Base-by-base conservation (phyloP, 2,888 invertebrate genomes). In the Oscheius sp. region DNA sequence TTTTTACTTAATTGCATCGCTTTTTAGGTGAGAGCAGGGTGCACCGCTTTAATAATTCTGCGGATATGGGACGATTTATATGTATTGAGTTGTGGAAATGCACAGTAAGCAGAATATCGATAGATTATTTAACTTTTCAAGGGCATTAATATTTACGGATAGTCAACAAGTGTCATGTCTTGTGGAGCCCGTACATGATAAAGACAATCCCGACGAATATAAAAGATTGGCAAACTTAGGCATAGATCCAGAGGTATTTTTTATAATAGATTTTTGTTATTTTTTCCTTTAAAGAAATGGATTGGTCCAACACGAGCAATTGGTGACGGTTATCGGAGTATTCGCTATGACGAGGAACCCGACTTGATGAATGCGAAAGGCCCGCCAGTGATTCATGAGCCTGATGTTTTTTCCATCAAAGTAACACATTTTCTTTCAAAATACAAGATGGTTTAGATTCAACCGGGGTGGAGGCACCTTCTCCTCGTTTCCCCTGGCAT, bases 11-110 rank as follows among this genome's bases (percentile, higher is more conserved):
- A 27, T 55, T 27, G n/a, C 21, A n/a, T 18, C 13, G 21, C 94
- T 85, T 91, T 92, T 70, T 93, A 94, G 85, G 90, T 95, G 0
- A 93, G 93, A 0, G 93, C 94, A 0, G 95, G 95, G 0, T 93
- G 94, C 0, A 93, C 94, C 0, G 94, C 93, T 0, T 93, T 94
- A 0, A 92, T 95, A 5, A 93, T 93, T 0, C 89, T 96, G 0
- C 92, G 95, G 6, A 92, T 93, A 79, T 92, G 92, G 73, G 92
- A 93, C 76, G 93, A 93, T 88, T 89, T 96, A 16, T 95, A 93
- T 87, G 93, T 95, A 0, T 94, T 95, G 0, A 95, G 95, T 89
- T 93, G 95, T 6, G 95, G 95, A 3, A 76, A 79, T 29, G 81
- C 82, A 12, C 69, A 78, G 78, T 78, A n/a, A 69, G 76, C 18